phyloP scores from a whole-genome alignment of 2,888 invertebrate genomes.

The Conchocele bisecta region DNA sequence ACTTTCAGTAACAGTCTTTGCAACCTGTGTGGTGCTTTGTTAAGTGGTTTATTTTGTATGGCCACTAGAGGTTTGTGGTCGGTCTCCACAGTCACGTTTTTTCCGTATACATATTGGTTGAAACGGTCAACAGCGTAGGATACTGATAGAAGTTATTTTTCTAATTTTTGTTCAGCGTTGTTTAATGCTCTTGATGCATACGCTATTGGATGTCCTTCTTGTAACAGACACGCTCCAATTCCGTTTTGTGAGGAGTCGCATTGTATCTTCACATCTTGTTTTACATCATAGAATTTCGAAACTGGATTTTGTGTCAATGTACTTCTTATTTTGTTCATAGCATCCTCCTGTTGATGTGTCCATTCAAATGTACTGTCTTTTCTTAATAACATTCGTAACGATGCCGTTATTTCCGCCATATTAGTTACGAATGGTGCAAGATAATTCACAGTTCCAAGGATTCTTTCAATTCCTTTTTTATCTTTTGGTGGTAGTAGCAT shows the following conservation, averaged over 20 bases:
- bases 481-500: conserved; percentile 53
- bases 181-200: no score
- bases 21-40: conserved; percentile 41
- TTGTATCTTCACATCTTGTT: not conserved
- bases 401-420: conserved; percentile 44
- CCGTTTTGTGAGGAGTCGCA: no score
- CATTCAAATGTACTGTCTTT: conserved; percentile 29
- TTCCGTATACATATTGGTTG: conserved; percentile 46
- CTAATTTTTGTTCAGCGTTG: no score
- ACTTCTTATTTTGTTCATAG: conserved; percentile 31
- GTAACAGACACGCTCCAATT: no score
- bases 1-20: conserved; percentile 54
- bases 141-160: conserved; percentile 56
- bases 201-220: no score
- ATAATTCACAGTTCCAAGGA: conserved; percentile 51
- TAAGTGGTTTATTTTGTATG: conserved; percentile 45
- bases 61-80: conserved; percentile 56
- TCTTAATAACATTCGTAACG: conserved; percentile 43
- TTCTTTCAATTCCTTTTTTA: conserved; percentile 19
- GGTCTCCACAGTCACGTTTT: conserved; percentile 26
- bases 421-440: conserved; percentile 49
- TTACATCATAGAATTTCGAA: conserved; percentile 42
- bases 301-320: conserved; percentile 40
- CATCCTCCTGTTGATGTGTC: conserved; percentile 12
- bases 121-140: conserved; percentile 36